Conservation (phyloP, 2,797 vertebrate genomes). For the Protosalanx chinensis region DNA sequence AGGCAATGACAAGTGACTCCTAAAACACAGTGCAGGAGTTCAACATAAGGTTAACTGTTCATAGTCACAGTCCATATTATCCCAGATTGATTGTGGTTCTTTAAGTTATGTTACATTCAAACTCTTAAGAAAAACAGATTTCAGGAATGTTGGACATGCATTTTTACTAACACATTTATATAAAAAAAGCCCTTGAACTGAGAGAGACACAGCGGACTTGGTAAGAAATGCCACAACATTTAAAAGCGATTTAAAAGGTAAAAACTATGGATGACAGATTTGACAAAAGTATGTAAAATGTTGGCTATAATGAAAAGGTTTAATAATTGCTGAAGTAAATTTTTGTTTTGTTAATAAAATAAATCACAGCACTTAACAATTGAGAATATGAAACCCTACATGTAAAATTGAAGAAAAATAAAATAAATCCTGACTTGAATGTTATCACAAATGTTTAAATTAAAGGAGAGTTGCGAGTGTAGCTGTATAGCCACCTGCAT, state of each 20-base stretch:
- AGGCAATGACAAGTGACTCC: slow-evolving; percentile 46
- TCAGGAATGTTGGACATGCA: slow-evolving; percentile 73
- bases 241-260: slow-evolving; percentile 53
- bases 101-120: slow-evolving; percentile 72
- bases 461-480: slow-evolving; percentile 43
- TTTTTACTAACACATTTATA: slow-evolving; percentile 69
- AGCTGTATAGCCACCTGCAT: slow-evolving; percentile 31
- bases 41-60: slow-evolving; percentile 54
- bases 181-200: slow-evolving; percentile 68
- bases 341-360: slow-evolving; percentile 59
- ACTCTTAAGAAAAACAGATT: slow-evolving; percentile 68
- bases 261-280: slow-evolving; percentile 21
- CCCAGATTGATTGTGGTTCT: slow-evolving; percentile 54
- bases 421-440: slow-evolving; percentile 48
- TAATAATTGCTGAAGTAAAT: slow-evolving; percentile 58
- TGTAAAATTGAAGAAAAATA: slow-evolving; percentile 47
- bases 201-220: slow-evolving; percentile 66
- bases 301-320: slow-evolving; percentile 54
- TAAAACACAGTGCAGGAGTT: slow-evolving; percentile 21
- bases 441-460: slow-evolving; percentile 43
- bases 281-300: slow-evolving; percentile 63
- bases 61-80: slow-evolving; percentile 55
- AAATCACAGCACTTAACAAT: slow-evolving; percentile 72
- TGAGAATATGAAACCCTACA: slow-evolving; percentile 57
- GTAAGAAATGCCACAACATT: slow-evolving; percentile 57